Evolutionary conservation across 2,888 invertebrate genomes (phyloP).

Genomic region (Napeogenes inachia): DNA sequence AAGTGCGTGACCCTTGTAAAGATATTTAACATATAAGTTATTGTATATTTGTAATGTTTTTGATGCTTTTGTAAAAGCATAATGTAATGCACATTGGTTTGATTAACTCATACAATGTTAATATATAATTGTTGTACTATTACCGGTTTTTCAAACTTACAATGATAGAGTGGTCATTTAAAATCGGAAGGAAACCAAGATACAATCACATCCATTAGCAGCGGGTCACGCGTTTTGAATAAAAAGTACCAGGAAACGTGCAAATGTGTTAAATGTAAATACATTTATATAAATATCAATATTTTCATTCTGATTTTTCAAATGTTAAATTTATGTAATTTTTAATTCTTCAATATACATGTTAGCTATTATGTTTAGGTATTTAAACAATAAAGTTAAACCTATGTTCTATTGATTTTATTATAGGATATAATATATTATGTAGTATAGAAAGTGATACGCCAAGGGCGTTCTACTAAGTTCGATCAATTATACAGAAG

Average conservation of each 20-base stretch:
- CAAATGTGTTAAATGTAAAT: background rate
- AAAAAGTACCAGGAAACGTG: conserved; percentile 22
- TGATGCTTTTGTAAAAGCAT: too few relatives aligned
- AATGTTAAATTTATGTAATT: too few relatives aligned
- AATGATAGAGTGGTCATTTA: conserved; percentile 5
- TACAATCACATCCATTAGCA: conserved; percentile 29
- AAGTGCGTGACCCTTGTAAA: conserved; percentile 12
- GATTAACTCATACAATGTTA: conserved; percentile 3
- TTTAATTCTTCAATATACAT: too few relatives aligned
- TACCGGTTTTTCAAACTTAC: too few relatives aligned
- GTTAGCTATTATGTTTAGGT: too few relatives aligned
- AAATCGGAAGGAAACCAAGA: conserved; percentile 30
- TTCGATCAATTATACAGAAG: conserved; percentile 15
- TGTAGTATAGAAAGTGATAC: conserved; percentile 4
- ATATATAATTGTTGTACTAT: background rate
- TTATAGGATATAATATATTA: background rate
- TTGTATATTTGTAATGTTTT: too few relatives aligned
- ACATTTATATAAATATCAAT: too few relatives aligned
- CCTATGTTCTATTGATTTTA: too few relatives aligned
- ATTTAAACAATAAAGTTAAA: too few relatives aligned
- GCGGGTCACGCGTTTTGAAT: conserved; percentile 27
- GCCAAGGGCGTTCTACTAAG: conserved; percentile 27
- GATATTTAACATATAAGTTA: background rate
- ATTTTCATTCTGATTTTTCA: too few relatives aligned
- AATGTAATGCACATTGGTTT: background rate